phyloP scores from a whole-genome alignment of 1,140 invertebrate genomes.

The Zaprionus lachaisei region DNA sequence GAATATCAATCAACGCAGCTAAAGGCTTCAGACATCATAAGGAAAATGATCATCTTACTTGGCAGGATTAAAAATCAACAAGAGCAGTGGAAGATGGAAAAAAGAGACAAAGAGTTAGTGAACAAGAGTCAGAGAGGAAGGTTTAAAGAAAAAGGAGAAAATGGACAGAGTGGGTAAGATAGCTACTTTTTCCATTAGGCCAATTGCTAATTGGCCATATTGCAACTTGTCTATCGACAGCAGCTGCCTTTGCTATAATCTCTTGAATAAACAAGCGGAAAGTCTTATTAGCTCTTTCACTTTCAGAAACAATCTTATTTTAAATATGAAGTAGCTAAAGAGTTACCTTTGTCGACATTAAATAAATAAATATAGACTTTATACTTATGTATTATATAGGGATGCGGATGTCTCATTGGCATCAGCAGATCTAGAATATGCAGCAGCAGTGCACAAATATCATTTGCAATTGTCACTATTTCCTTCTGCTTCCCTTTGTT shows the following conservation, averaged over 20 bases:
- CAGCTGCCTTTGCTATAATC: not conserved
- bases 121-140: not conserved
- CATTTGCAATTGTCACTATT: not conserved
- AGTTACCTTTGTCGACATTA: no score
- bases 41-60: not conserved
- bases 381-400: no score
- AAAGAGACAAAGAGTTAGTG: not conserved
- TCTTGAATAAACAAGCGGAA: not conserved
- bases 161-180: not conserved
- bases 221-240: not conserved
- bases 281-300: not conserved
- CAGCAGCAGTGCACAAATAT: not conserved
- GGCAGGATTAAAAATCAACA: not conserved
- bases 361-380: no score
- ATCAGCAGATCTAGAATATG: not conserved
- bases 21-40: not conserved
- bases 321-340: no score
- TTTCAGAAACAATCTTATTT: no score
- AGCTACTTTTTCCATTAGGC: not conserved
- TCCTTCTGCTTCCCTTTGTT: no score
- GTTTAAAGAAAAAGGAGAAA: not conserved
- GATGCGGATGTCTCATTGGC: no score
- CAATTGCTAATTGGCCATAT: not conserved
- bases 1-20: conserved; percentile 30
- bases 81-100: not conserved